phyloP scores from a whole-genome alignment of 2,113 vertebrate species.

The Eurystomus gularis region DNA sequence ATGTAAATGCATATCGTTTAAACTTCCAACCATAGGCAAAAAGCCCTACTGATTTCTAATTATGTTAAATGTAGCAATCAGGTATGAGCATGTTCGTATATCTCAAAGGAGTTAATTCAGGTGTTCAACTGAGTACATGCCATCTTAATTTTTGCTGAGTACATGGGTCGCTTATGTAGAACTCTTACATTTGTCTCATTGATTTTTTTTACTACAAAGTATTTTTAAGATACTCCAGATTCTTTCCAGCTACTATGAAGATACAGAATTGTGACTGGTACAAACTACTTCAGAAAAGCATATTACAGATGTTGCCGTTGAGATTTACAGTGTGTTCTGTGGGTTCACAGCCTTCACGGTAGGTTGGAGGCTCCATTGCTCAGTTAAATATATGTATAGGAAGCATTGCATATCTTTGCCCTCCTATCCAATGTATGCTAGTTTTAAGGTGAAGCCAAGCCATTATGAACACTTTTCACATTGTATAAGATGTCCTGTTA shows the following conservation, averaged over 20 bases:
- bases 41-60: background rate
- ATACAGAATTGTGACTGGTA: background rate
- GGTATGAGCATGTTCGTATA: background rate
- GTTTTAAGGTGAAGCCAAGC: background rate
- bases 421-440: background rate
- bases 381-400: background rate
- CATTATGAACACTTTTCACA: background rate
- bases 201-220: background rate
- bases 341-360: background rate
- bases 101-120: background rate
- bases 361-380: background rate
- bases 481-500: background rate
- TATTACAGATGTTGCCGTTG: background rate
- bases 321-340: background rate
- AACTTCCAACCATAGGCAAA: background rate
- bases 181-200: background rate
- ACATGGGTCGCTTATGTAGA: background rate
- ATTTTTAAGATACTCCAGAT: background rate
- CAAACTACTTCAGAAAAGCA: background rate
- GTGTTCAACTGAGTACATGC: background rate
- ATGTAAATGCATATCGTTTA: background rate
- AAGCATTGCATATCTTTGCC: background rate
- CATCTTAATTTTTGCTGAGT: background rate
- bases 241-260: background rate
- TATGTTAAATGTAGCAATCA: background rate